phyloP scores from a whole-genome alignment of 2,797 vertebrate genomes.

The Siniperca obscura region DNA sequence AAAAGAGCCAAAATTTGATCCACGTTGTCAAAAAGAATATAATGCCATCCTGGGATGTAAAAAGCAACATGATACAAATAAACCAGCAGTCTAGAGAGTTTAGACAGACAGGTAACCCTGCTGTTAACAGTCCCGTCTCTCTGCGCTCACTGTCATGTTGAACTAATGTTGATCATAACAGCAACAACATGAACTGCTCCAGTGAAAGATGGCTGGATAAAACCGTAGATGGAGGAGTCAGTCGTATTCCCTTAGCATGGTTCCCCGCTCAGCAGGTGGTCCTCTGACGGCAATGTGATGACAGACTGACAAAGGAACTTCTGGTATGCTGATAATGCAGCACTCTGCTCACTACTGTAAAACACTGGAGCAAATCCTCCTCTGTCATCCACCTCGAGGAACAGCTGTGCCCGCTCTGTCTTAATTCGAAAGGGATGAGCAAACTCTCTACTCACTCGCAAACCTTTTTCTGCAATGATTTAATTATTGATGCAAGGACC shows the following conservation, averaged over 20 bases:
- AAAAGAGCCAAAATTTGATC: too few relatives aligned
- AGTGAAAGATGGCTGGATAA: conserved; percentile 20
- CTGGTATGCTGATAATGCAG: conserved; percentile 38
- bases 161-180: conserved; percentile 42
- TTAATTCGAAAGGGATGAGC: neutral
- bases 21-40: neutral
- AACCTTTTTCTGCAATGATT: neutral
- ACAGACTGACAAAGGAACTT: conserved; percentile 48
- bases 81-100: neutral
- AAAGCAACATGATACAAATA: neutral
- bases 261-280: conserved; percentile 58
- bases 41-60: neutral
- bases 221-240: conserved; percentile 1
- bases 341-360: conserved; percentile 10
- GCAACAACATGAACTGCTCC: conserved; percentile 14
- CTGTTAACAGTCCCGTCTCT: neutral
- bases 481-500: neutral
- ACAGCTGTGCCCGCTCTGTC: conserved; percentile 19
- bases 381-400: neutral
- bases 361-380: neutral
- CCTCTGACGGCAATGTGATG: conserved; percentile 35
- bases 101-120: neutral
- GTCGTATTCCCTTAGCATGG: conserved; percentile 14
- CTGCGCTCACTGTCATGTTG: conserved; percentile 24
- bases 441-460: neutral